Evolutionary conservation across 2,797 vertebrate genomes (phyloP).

Genomic region (Mormyrus hasselquistii): DNA sequence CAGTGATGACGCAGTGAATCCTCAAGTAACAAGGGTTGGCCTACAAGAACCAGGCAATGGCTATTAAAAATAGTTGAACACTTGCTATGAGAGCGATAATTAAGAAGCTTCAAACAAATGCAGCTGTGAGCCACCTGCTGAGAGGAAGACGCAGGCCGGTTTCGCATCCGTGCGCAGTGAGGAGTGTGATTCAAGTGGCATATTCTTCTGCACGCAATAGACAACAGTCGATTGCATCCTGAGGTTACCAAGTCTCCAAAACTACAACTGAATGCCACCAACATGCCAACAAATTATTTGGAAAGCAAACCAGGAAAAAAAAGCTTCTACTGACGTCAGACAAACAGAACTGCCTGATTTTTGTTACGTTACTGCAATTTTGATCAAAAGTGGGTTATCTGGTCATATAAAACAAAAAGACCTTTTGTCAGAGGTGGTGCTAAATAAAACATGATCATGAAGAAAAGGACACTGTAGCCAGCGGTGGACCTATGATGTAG

Average conservation of each 20-base stretch:
- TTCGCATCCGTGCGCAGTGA: not conserved
- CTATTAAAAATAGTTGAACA: not conserved
- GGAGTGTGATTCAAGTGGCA: not conserved
- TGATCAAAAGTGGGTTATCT: not conserved
- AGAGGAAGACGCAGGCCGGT: not conserved
- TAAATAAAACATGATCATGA: not conserved
- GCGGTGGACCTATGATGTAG: not conserved
- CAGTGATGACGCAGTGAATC: not conserved
- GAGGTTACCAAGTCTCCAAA: not conserved
- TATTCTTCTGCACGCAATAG: not conserved
- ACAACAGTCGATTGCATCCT: not conserved
- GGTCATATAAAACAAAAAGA: not conserved
- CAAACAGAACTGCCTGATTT: not conserved
- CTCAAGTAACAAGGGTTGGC: not conserved
- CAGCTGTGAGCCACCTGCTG: not conserved
- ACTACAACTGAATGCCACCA: not conserved
- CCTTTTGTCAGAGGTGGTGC: not conserved
- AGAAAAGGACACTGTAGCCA: not conserved
- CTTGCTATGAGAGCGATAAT: not conserved
- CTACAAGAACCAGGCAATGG: not conserved
- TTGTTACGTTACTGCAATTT: not conserved
- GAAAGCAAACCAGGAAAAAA: not conserved
- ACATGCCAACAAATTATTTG: not conserved
- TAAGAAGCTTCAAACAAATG: not conserved
- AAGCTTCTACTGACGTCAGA: not conserved